Conservation (phyloP, 1,140 invertebrate genomes). For the Caligus rogercresseyi region DNA sequence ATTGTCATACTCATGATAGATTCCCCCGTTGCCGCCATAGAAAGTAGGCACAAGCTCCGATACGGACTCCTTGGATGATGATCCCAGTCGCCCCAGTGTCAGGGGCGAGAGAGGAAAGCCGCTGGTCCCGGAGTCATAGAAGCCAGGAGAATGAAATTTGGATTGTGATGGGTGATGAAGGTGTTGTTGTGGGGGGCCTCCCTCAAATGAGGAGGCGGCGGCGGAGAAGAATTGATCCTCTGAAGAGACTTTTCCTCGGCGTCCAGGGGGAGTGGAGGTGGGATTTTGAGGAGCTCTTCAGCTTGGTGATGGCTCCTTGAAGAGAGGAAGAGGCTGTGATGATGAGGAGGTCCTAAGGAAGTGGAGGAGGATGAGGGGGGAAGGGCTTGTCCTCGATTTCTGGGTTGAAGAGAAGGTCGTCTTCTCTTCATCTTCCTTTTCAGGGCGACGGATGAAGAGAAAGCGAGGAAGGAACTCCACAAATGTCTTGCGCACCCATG, state of each 20-base stretch:
- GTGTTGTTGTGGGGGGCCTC: no score
- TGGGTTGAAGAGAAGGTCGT: slow-evolving; percentile 8
- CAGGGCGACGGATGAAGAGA: slow-evolving; percentile 53
- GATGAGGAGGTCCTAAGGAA: neutral
- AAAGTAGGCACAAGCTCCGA: neutral
- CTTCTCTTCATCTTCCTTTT: slow-evolving; percentile 25
- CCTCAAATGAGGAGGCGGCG: no score
- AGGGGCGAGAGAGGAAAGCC: neutral
- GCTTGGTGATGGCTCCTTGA: neutral
- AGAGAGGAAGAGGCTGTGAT: neutral
- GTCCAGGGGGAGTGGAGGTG: neutral
- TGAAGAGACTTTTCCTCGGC: neutral
- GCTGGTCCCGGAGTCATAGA: neutral
- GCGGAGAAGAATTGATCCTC: no score
- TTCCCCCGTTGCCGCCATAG: neutral
- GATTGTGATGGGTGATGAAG: no score
- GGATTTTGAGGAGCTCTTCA: neutral
- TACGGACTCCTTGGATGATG: slow-evolving; percentile 16
- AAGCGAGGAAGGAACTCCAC: slow-evolving; percentile 29
- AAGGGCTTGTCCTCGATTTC: slow-evolving; percentile 19
- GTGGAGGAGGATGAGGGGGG: neutral
- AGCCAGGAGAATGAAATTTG: no score
- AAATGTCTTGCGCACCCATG: slow-evolving; percentile 73
- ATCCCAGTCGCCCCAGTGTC: slow-evolving; percentile 22
- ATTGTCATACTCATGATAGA: slow-evolving; percentile 17